Evolutionary conservation across 1,140 invertebrate genomes (phyloP), one percentile per base, ranked within the genome.

Genomic region (Drosophila trapezifrons): DNA sequence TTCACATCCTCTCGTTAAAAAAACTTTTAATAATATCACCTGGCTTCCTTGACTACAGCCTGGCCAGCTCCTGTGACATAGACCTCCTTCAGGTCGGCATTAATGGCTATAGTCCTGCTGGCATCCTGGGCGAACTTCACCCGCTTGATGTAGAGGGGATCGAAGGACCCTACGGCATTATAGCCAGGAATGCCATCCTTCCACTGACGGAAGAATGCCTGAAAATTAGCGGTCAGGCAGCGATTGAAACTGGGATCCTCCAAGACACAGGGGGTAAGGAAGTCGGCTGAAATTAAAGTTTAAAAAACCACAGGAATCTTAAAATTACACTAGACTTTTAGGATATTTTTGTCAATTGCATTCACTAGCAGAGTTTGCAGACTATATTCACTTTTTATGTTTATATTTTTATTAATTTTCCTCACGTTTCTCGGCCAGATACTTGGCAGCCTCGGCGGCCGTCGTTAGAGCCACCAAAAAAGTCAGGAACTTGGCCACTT

Each of bases 151-250:
- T 71, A 37, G 1, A 89, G 45, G 0, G 84, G 84, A 60, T 89
- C 84, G 3, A 89, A 56, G 42, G 84, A 32, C 2, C 76, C 73
- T 1, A 89, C 40, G 0, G 63, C 58, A 22, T 58, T 89, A 15
- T 78, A 66, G 20, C 84, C 84, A 2, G 84, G 84, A 20, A 89
- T 40, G 40, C 90, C 90, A 55, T 87, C 77, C 43, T 77, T 87
- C 85, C 85, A 91, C 15, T 81, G 54, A 7, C 40, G 45, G 49
- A 91, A 80, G 13, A 91, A 52, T 0, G 35, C 17, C 54, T 87
- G 69, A 12, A 91, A 42, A 56, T 90, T 84, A 8, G 12, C 56
- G 0, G 69, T 64, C 40, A 90, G 69, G 27, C 90, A 91, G 10
- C 37, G 52, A 20, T 72, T 76, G 0, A 89, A 66, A 8, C 27